Conservation (phyloP, 1,140 invertebrate genomes). For the Colletes latitarsis region DNA sequence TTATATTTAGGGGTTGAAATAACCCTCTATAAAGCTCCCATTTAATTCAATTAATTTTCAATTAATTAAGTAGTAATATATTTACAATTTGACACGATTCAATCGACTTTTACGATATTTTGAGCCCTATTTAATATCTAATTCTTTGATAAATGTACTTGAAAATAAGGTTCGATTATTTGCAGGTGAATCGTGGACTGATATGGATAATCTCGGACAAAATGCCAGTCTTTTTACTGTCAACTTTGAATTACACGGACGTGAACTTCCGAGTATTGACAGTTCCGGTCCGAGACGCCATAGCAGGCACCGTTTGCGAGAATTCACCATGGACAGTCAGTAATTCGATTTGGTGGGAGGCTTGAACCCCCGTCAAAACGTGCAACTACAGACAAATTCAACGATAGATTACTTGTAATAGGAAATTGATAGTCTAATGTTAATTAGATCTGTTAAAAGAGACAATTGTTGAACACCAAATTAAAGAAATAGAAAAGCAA, state of each 20-base stretch:
- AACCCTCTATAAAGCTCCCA: too few relatives aligned
- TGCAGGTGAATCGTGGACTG: slow-evolving; percentile 71
- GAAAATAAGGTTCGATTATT: neutral
- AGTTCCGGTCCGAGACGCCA: slow-evolving; percentile 84
- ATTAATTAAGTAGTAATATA: too few relatives aligned
- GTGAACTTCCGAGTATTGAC: slow-evolving; percentile 90
- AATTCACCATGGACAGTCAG: slow-evolving; percentile 65
- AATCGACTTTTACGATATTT: too few relatives aligned
- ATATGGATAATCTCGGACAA: slow-evolving; percentile 90
- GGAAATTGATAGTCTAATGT: neutral
- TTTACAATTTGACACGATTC: too few relatives aligned
- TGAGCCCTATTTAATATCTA: too few relatives aligned
- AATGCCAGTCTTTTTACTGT: slow-evolving; percentile 89
- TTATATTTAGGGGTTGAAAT: too few relatives aligned
- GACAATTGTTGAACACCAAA: neutral
- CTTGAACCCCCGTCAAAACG: slow-evolving; percentile 8
- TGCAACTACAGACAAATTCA: neutral
- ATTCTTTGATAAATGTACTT: too few relatives aligned
- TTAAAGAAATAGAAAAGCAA: neutral
- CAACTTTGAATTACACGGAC: slow-evolving; percentile 87
- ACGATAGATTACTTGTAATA: neutral
- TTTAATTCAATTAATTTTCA: too few relatives aligned
- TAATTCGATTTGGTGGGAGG: slow-evolving; percentile 69
- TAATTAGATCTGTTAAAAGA: neutral
- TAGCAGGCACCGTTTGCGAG: slow-evolving; percentile 88